Evolutionary conservation across 64 coral and sea anemone genomes (phyloP).

Genomic region (Trachythela sp.): DNA sequence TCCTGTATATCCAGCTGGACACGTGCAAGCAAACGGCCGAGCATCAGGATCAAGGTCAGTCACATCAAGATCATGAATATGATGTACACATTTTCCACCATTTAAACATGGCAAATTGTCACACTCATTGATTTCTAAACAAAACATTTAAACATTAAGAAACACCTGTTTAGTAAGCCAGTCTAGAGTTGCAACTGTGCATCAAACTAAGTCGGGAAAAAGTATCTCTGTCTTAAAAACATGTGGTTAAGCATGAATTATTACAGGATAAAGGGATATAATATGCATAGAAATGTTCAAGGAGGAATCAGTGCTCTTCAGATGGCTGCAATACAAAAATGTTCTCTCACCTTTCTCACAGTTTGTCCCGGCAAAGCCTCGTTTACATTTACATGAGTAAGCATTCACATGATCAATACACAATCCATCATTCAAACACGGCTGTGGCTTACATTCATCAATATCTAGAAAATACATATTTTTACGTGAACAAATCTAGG

Average conservation of each 20-base stretch:
- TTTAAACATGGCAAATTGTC: constrained; percentile 54
- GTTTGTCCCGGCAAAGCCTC: constrained; percentile 1
- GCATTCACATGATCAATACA: constrained; percentile 20
- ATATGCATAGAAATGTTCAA: too few species aligned
- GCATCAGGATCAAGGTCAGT: constrained; percentile 26
- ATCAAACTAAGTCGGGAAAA: too few species aligned
- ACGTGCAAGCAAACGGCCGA: constrained; percentile 43
- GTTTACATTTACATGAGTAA: constrained; percentile 29
- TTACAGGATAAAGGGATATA: too few species aligned
- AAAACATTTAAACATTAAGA: neutral
- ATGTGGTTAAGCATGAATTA: too few species aligned
- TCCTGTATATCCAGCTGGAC: constrained; percentile 40
- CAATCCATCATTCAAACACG: neutral
- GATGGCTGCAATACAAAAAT: too few species aligned
- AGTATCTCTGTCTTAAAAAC: too few species aligned
- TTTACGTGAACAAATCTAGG: too few species aligned
- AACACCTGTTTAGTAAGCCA: too few species aligned
- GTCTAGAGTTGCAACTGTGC: too few species aligned
- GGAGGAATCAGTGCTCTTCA: too few species aligned
- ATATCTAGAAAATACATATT: constrained; percentile 48
- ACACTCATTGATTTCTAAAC: neutral
- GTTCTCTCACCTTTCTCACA: constrained; percentile 11
- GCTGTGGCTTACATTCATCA: constrained; percentile 54
- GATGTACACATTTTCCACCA: constrained; percentile 58
- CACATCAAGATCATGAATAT: neutral